Evolutionary conservation across 2,888 invertebrate genomes (phyloP).

Genomic region (Cepaea hortensis): DNA sequence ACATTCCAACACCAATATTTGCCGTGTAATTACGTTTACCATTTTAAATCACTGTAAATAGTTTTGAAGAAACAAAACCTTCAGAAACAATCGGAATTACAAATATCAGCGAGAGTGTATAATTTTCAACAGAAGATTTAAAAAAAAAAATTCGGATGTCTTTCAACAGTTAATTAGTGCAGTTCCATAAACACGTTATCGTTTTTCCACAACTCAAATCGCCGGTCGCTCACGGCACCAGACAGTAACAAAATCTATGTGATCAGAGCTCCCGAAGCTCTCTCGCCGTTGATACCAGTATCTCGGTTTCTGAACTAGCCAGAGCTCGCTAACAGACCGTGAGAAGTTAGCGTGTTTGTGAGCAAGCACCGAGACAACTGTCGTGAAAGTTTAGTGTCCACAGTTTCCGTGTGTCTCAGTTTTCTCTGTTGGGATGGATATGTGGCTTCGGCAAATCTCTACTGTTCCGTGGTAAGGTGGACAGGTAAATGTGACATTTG

Average conservation of each 20-base stretch:
- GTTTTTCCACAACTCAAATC: not conserved
- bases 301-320: not conserved
- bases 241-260: not conserved
- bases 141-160: too few relatives aligned
- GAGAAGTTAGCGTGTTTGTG: slow-evolving; percentile 15
- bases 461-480: too few relatives aligned
- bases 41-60: too few relatives aligned
- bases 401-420: not conserved
- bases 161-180: too few relatives aligned
- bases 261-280: not conserved
- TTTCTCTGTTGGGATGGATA: slow-evolving; percentile 8
- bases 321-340: slow-evolving; percentile 15
- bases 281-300: not conserved
- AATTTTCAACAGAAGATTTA: too few relatives aligned
- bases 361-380: slow-evolving; percentile 13
- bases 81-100: too few relatives aligned
- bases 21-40: too few relatives aligned
- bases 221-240: not conserved
- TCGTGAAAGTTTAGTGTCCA: not conserved
- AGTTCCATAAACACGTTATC: too few relatives aligned
- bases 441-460: not conserved
- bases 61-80: too few relatives aligned
- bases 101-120: too few relatives aligned
- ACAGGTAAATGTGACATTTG: too few relatives aligned
- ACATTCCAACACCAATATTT: too few relatives aligned